These are phyloP conservation scores for Steatocranus sp. DNA, from an alignment of 2,797 vertebrate species.

Conservation along the genomic window DNA sequence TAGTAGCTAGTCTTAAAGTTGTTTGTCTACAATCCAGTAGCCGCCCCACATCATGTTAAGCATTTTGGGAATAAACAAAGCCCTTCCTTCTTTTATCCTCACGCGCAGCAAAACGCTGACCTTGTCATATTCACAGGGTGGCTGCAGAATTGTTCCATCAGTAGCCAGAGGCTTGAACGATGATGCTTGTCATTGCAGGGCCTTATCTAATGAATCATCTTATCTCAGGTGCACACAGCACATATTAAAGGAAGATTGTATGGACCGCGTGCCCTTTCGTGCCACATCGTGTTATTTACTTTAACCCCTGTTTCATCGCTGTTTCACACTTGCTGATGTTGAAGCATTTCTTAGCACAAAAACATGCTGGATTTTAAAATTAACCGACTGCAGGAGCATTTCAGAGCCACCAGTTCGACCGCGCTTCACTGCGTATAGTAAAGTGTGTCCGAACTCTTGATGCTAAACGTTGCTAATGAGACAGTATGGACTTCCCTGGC, in stretches of 20 bases:
- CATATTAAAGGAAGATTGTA: conserved; percentile 94
- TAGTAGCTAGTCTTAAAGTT: conserved; percentile 1
- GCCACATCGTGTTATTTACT: conserved; percentile 88
- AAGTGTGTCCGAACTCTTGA: conserved; percentile 62
- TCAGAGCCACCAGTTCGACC: conserved; percentile 16
- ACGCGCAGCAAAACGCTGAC: conserved; percentile 88
- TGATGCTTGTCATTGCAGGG: conserved; percentile 94
- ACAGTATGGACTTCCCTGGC: conserved; percentile 78
- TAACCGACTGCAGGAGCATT: neutral
- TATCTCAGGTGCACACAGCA: conserved; percentile 94
- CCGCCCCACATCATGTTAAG: conserved; percentile 54
- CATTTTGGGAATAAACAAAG: conserved; percentile 80
- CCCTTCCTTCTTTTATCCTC: conserved; percentile 68
- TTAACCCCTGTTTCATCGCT: conserved; percentile 83
- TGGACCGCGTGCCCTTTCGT: conserved; percentile 89
- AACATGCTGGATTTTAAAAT: neutral
- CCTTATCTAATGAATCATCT: conserved; percentile 99
- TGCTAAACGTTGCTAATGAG: conserved; percentile 84
- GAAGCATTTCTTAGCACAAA: neutral
- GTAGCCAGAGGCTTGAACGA: conserved; percentile 97
- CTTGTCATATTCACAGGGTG: conserved; percentile 96
- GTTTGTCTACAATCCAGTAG: conserved; percentile 45
- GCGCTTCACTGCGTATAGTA: neutral
- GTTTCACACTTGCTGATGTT: conserved; percentile 39
- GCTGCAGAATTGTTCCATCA: conserved; percentile 97